Evolutionary conservation across 2,888 invertebrate genomes (phyloP), one percentile per base, ranked within the genome.

Genomic region (Syritta pipiens): DNA sequence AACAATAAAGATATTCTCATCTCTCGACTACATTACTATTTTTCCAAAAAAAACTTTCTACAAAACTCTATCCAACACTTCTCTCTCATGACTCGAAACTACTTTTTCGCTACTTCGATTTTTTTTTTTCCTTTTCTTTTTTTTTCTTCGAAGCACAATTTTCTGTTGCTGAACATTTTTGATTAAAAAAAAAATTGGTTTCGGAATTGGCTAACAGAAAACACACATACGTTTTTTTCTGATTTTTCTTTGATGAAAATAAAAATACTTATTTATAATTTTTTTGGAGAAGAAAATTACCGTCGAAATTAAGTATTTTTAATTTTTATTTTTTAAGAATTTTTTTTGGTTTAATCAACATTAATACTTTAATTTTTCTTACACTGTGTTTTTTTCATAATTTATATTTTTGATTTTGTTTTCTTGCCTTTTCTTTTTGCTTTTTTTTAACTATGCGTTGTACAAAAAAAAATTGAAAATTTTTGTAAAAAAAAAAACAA

Each of bases 391-490:
- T 17, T 22, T 55, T 55, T 55, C 10, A 63, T 44, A 2, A 28
- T 19, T 40, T 49, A 40, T 48, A 22, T 42, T 62, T 44, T 1
- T 26, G 17, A 44, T 40, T 32, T 67, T 67, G 17, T 48, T 35
- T 59, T 48, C 12, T 55, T 42, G 22, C 17, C 20, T 62, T 48
- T 42, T 67, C 26, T 32, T 46, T 9, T 53, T 65, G 14, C 35
- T 26, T 65, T 65, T 65, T 63, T 69, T 65, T 76, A 46, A 26
- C 20, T 44, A 59, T 81, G 63, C 69, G 75, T 81, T 63, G 17
- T 42, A 60, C 68, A 63, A 74, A 55, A 42, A 42, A 51, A 49
- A 67, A 30, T 2, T 10, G 20, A 28, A 40, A 37, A 57, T 20
- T 42, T 40, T 7, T 37, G 37, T 48, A 20, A 24, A 20, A 59